Conservation (phyloP, 2,888 invertebrate genomes). For the Phalangium opilio region DNA sequence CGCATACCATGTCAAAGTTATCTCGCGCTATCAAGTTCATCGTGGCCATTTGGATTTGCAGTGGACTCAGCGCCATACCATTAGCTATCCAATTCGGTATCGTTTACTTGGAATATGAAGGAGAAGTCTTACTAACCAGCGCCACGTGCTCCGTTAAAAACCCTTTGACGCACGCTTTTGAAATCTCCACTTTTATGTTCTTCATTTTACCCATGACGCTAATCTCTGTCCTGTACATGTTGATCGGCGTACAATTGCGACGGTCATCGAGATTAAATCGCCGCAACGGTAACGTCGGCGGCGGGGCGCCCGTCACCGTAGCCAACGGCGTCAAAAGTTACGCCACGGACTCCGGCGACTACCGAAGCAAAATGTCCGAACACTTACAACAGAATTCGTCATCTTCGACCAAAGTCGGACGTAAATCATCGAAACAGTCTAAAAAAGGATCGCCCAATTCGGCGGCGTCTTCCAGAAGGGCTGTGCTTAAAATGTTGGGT, state of each 20-base stretch:
- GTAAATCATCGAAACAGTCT: conserved; percentile 1
- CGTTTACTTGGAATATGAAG: conserved; percentile 5
- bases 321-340: conserved; percentile 8
- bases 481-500: conserved; percentile 44
- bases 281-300: conserved; percentile 5
- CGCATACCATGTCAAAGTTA: conserved; percentile 29
- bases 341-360: conserved; percentile 3
- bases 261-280: conserved; percentile 10
- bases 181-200: conserved; percentile 59
- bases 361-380: neutral
- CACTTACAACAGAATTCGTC: neutral
- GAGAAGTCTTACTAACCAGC: conserved; percentile 5
- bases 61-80: conserved; percentile 36
- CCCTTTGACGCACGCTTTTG: conserved; percentile 52
- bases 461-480: conserved; percentile 19
- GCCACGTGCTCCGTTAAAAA: conserved; percentile 35
- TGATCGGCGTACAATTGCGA: conserved; percentile 28
- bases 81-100: conserved; percentile 55
- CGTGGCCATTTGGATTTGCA: conserved; percentile 59
- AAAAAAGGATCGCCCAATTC: neutral
- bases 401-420: conserved; percentile 4
- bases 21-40: conserved; percentile 67
- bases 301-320: neutral
- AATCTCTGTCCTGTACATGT: conserved; percentile 55
- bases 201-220: conserved; percentile 69